These are phyloP conservation scores for Lacerta bilineata DNA, from an alignment of 2,797 vertebrate genomes.

Conservation along the genomic window DNA sequence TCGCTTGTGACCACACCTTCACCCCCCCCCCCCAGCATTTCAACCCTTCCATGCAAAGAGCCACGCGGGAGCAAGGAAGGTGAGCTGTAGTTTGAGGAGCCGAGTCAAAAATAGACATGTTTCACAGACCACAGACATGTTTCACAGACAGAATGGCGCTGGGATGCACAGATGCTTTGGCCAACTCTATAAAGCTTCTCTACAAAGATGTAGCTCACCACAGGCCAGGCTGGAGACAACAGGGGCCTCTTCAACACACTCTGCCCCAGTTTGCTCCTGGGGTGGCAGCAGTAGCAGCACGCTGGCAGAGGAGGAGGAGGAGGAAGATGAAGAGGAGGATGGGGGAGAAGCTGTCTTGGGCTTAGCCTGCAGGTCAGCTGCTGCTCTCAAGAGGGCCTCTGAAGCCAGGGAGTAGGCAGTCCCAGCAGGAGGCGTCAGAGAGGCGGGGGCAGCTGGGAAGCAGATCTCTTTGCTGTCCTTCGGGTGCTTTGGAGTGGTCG, in stretches of 20 bases:
- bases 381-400: constrained; percentile 72
- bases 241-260: constrained; percentile 73
- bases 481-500: constrained; percentile 91
- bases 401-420: constrained; percentile 72
- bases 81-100: neutral
- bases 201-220: constrained; percentile 72
- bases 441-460: constrained; percentile 75
- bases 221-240: constrained; percentile 78
- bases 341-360: constrained; percentile 76
- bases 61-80: neutral
- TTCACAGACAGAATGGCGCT: neutral
- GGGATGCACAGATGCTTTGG: rapidly evolving
- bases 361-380: constrained; percentile 81
- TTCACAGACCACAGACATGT: neutral
- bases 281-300: constrained; percentile 45
- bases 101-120: neutral
- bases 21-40: neutral
- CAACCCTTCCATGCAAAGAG: neutral
- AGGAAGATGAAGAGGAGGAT: constrained; percentile 58
- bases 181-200: rapidly evolving
- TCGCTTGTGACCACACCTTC: too few species aligned
- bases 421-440: constrained; percentile 68
- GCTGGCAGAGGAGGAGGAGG: constrained; percentile 75
- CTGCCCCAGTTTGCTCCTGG: constrained; percentile 68
- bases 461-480: constrained; percentile 90